Evolutionary conservation across 2,797 vertebrate genomes (phyloP).

Genomic region (Peromyscus melanophrys): DNA sequence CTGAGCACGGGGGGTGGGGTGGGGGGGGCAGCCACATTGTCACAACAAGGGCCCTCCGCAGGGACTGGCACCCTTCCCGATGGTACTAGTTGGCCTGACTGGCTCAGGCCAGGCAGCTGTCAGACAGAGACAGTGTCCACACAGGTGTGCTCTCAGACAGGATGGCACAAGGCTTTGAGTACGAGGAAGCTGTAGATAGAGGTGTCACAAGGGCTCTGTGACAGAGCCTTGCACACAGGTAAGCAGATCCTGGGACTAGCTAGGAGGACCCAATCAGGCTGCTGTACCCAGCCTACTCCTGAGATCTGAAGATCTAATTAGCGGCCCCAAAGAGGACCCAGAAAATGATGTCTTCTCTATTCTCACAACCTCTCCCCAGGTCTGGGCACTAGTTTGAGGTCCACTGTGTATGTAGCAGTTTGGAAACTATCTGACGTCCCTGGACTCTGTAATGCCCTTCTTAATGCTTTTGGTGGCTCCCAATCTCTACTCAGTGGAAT

Average conservation of each 20-base stretch:
- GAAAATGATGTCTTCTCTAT: neutral
- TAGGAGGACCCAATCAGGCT: neutral
- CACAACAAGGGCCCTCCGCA: neutral
- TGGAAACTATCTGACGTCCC: no score
- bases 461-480: neutral
- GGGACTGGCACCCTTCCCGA: neutral
- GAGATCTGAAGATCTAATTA: neutral
- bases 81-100: neutral
- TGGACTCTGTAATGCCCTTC: neutral
- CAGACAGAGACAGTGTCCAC: neutral
- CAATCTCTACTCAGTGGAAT: neutral
- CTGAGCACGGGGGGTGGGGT: rapidly evolving
- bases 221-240: neutral
- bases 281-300: rapidly evolving
- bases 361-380: neutral
- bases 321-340: neutral
- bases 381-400: neutral
- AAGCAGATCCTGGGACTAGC: neutral
- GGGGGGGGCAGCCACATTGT: neutral
- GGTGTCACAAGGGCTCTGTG: rapidly evolving
- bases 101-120: neutral
- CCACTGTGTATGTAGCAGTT: rapidly evolving
- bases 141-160: neutral
- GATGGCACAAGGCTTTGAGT: rapidly evolving
- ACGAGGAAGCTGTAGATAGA: rapidly evolving